Conservation (phyloP, 2,113 vertebrate genomes). For the Micronycteris hirsuta region DNA sequence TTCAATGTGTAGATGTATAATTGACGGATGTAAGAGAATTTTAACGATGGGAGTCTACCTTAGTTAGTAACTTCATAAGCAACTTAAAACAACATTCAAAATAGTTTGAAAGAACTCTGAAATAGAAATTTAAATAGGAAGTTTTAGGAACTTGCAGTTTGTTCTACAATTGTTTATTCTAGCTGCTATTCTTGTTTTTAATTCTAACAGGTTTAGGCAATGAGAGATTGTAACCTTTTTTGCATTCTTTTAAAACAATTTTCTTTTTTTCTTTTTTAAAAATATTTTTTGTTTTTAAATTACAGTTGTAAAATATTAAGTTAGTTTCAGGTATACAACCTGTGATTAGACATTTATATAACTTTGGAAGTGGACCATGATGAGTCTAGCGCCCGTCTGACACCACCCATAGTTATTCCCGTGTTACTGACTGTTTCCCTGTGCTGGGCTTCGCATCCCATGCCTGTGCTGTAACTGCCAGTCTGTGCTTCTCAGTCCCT, state of each 20-base stretch:
- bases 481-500: too few species aligned
- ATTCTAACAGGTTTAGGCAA: conserved; percentile 6
- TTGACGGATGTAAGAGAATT: not conserved
- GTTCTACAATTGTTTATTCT: not conserved
- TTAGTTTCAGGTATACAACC: not conserved
- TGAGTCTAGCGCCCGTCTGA: too few species aligned
- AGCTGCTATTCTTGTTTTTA: not conserved
- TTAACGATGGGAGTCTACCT: not conserved
- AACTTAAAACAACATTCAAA: not conserved
- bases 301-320: not conserved
- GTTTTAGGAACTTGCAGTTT: not conserved
- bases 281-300: not conserved
- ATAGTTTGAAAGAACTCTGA: not conserved
- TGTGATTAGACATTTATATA: not conserved
- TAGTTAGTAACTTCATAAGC: not conserved
- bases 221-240: not conserved
- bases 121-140: conserved; percentile 5
- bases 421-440: too few species aligned
- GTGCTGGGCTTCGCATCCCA: too few species aligned
- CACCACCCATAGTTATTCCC: too few species aligned
- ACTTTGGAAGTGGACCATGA: not conserved
- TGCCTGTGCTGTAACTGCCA: too few species aligned
- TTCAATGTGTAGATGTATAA: not conserved
- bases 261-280: not conserved
- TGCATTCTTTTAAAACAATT: not conserved